These are phyloP conservation scores for Lepilemur ruficaudatus DNA, from an alignment of 2,797 vertebrate genomes.

Conservation along the genomic window DNA sequence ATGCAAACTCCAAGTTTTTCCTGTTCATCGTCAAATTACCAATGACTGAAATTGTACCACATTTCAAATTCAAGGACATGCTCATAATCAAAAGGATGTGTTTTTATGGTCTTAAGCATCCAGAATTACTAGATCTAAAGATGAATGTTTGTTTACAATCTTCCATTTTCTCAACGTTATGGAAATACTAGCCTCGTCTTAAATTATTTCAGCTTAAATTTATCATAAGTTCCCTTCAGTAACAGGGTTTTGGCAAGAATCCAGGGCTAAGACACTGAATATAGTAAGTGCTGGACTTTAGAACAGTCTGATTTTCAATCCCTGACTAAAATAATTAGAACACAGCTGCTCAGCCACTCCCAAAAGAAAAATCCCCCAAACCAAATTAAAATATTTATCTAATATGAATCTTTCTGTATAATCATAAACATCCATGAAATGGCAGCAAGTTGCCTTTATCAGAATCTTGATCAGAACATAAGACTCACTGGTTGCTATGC, in stretches of 20 bases:
- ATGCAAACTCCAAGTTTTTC: not conserved
- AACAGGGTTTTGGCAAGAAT: conserved; percentile 42
- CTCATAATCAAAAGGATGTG: not conserved
- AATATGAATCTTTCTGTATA: not conserved
- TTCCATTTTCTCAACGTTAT: conserved; percentile 13
- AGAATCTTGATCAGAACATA: not conserved
- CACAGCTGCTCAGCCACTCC: conserved; percentile 41
- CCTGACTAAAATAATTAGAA: conserved; percentile 61
- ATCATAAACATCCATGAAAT: conserved; percentile 36
- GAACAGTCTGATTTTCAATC: conserved; percentile 41
- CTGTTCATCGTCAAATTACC: conserved; percentile 5
- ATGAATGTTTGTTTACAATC: not conserved
- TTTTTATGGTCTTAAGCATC: not conserved
- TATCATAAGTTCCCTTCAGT: not conserved
- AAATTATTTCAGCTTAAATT: conserved; percentile 48
- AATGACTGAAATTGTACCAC: not conserved
- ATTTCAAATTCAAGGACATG: conserved; percentile 22
- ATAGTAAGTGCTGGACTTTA: not conserved
- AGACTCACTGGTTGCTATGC: not conserved
- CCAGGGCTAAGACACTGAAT: conserved; percentile 4
- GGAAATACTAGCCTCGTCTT: conserved; percentile 26
- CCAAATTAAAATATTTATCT: conserved; percentile 56
- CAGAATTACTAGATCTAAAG: conserved; percentile 39
- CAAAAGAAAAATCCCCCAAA: conserved; percentile 23
- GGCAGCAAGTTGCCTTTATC: not conserved